Base-by-base conservation (phyloP, 2,113 vertebrate genomes). In the Lophochroa leadbeateri region DNA sequence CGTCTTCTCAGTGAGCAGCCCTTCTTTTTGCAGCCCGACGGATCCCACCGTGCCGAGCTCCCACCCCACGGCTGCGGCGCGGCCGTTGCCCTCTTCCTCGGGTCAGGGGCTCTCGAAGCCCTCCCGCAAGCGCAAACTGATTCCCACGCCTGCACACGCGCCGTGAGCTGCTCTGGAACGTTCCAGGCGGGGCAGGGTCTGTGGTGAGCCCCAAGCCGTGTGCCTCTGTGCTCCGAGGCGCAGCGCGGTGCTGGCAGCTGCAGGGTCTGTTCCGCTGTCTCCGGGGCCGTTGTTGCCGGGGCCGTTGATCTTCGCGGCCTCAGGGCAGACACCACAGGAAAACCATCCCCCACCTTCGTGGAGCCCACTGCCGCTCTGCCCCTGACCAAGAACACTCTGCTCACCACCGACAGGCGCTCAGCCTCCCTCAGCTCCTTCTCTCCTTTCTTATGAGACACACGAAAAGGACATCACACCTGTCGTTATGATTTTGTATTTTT, bases 21-120 rank as follows among this genome's bases (percentile, higher is more conserved):
- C 13, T 57, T 57, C 53, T 33, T 33, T 57, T 33, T 57, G 11
- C 19, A n/a, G 13, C 55, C 31, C 8, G 4, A n/a, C 13, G 6
- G 13, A n/a, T n/a, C 13, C 20, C 33, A 3, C 8, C 6, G 1
- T 14, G 33, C 33, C 3, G 13, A 23, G 13, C 8, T 58, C 13
- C 21, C 33, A 24, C 21, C 13, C 23, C 20, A 13, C 9, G 6
- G 13, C 20, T n/a, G 21, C 20, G n/a, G 33, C 9, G 6, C 2
- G 4, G 20, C 13, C 14, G 9, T 23, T 23, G 13, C 20, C 21
- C 33, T 58, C 35, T 58, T 14, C 33, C 21, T 21, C 3, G 2
- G 31, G 19, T 57, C 55, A 57, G 55, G 33, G 31, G 21, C 33
- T n/a, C 13, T 58, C 3, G 0, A 33, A 58, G 9, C 33, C 8